Base-by-base conservation (phyloP, 2,888 invertebrate species). In the Mythimna pallens region DNA sequence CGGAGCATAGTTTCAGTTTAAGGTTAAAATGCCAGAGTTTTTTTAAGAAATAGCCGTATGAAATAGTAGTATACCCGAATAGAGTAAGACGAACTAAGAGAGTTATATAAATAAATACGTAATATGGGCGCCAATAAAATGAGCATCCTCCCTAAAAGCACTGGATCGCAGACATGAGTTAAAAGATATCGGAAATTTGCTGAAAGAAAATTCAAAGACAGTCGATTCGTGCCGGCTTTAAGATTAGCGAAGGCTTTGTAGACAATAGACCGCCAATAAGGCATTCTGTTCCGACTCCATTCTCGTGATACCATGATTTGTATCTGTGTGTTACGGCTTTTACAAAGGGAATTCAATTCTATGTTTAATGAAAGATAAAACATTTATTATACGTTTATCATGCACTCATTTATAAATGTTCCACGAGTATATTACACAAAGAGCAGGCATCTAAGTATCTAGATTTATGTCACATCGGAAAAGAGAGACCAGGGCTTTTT, bases 251-350 rank as follows among this genome's bases (percentile, higher is more conserved):
- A 78, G 43, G 55, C 50, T 22, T 61, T 52, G 17, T 25, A 73
- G 79, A 72, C 73, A 72, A 62, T 57, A 40, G 36, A 57, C 52
- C 22, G 14, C 62, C 14, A 52, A 30, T 77, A 76, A 54, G 25
- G 34, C 52, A 70, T 62, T 76, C 52, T 58, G 7, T 58, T 63
- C 52, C 10, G n/a, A 69, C 43, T 40, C n/a, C 57, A 43, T 63
- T 58, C 52, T 57, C 30, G 25, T 25, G 55, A 57, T 54, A 52
- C 57, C 30, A 57, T 64, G 20, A 76, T 76, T 77, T 63, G n/a
- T 52, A 54, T 70, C 43, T 40, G 20, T n/a, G n/a, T n/a, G n/a
- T 59, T 36, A 63, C 14, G 25, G 14, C 10, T 59, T 63, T 61
- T 14, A 61, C 47, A 67, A 54, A 67, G 20, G 14, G n/a, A 22